A percentile compares a stretch with the other conserved stretches of the same genome.
These are phyloP conservation scores for Tarsius wallacei DNA, from an alignment of 2,797 vertebrate species.

Conservation along the genomic window DNA sequence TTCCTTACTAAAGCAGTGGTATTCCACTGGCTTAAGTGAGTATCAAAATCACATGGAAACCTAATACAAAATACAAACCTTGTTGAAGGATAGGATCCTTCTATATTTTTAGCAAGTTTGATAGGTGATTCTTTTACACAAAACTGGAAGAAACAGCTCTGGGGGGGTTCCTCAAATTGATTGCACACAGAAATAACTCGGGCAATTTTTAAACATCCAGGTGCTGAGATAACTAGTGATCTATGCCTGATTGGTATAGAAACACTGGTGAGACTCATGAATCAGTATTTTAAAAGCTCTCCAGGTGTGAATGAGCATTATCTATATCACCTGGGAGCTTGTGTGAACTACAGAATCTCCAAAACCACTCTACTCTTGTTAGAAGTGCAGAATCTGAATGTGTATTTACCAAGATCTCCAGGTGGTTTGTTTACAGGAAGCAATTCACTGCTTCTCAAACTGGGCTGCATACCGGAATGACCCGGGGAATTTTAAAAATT, in stretches of 20 bases:
- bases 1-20: not conserved
- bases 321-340: not conserved
- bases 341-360: not conserved
- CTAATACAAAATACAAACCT: not conserved
- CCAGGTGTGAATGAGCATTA: not conserved
- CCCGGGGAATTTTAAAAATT: not conserved
- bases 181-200: not conserved
- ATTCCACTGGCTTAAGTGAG: not conserved
- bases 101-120: not conserved
- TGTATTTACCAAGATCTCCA: not conserved
- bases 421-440: not conserved
- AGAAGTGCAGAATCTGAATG: not conserved
- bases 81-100: not conserved
- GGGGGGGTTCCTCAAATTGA: not conserved
- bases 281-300: not conserved
- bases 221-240: not conserved
- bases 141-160: not conserved
- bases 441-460: not conserved
- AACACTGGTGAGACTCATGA: not conserved
- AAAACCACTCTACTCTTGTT: not conserved
- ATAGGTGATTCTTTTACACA: not conserved
- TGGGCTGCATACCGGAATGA: not conserved
- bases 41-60: slow-evolving; percentile 21
- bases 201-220: not conserved
- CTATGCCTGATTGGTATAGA: not conserved